Evolutionary conservation across 2,113 vertebrate genomes (phyloP).

Genomic region (Hypomesus transpacificus): DNA sequence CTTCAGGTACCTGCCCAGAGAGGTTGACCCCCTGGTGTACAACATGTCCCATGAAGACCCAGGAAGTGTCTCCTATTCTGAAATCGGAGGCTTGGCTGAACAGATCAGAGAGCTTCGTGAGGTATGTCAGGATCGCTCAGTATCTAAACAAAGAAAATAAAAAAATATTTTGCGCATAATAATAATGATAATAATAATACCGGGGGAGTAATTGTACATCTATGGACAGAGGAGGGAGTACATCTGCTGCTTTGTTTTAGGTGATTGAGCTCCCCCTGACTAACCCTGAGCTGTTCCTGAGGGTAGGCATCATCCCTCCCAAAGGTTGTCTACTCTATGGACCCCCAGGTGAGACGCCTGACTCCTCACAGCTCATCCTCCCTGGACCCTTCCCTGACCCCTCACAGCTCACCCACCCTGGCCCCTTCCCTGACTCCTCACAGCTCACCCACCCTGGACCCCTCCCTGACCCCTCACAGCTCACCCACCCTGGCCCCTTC

Average conservation of each 20-base stretch:
- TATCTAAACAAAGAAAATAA: neutral
- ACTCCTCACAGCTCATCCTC: too few relatives aligned
- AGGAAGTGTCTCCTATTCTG: constrained; percentile 85
- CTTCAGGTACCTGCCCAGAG: constrained; percentile 75
- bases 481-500: too few relatives aligned
- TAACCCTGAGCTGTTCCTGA: constrained; percentile 87
- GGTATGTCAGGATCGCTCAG: constrained; percentile 52
- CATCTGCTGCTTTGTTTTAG: constrained; percentile 52
- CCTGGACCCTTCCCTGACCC: too few relatives aligned
- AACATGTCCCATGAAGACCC: constrained; percentile 92
- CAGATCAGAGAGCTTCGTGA: constrained; percentile 87
- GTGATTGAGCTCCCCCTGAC: constrained; percentile 88
- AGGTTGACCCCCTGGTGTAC: constrained; percentile 86
- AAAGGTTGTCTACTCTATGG: constrained; percentile 87
- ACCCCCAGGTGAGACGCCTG: constrained; percentile 75
- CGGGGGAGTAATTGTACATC: too few relatives aligned
- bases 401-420: neutral
- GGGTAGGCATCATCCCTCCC: constrained; percentile 88
- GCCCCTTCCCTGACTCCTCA: too few relatives aligned
- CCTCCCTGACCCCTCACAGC: too few relatives aligned
- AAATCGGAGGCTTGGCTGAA: constrained; percentile 85
- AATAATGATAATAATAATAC: neutral
- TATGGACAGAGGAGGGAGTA: neutral
- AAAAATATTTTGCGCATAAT: neutral
- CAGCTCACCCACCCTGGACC: too few relatives aligned